Evolutionary conservation across 2,113 vertebrate species (phyloP).

Genomic region (Pachypanchax playfairii): DNA sequence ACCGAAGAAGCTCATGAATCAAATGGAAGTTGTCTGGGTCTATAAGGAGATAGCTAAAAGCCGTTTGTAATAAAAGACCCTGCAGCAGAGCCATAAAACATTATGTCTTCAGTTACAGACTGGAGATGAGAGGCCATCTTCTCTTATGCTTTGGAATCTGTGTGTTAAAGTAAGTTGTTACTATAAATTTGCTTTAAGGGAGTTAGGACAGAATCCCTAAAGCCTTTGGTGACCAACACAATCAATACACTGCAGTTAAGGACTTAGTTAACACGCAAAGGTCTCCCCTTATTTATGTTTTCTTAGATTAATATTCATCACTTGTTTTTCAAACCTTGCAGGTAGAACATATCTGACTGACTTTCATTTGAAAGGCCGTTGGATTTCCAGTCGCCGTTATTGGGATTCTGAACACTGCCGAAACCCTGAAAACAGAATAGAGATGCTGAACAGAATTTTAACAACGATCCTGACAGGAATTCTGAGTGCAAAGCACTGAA

Average conservation of each 20-base stretch:
- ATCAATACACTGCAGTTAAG: slow-evolving; percentile 17
- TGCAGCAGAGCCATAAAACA: slow-evolving; percentile 22
- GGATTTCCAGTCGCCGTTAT: slow-evolving; percentile 32
- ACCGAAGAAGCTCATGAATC: slow-evolving; percentile 64
- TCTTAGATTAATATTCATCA: slow-evolving; percentile 7
- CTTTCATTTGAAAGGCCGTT: slow-evolving; percentile 19
- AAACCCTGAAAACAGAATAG: slow-evolving; percentile 40
- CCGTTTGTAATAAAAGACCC: slow-evolving; percentile 43
- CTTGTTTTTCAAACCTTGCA: slow-evolving; percentile 26
- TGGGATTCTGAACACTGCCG: slow-evolving; percentile 48
- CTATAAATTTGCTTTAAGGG: slow-evolving; percentile 10
- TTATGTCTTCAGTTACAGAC: slow-evolving; percentile 16
- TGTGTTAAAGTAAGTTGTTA: slow-evolving; percentile 3
- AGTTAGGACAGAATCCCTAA: slow-evolving; percentile 17
- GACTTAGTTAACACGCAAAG: neutral
- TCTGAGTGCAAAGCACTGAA: slow-evolving; percentile 18
- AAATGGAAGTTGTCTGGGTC: slow-evolving; percentile 56
- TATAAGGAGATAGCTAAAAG: slow-evolving; percentile 56
- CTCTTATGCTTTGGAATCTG: neutral
- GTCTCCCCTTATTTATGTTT: too few relatives aligned
- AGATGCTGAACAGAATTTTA: slow-evolving; percentile 49
- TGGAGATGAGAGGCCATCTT: slow-evolving; percentile 36
- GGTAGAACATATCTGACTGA: slow-evolving; percentile 10
- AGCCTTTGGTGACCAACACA: slow-evolving; percentile 2
- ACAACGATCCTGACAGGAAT: slow-evolving; percentile 40